Conservation (phyloP, 2,888 invertebrate species). For the Dione vanillae region DNA sequence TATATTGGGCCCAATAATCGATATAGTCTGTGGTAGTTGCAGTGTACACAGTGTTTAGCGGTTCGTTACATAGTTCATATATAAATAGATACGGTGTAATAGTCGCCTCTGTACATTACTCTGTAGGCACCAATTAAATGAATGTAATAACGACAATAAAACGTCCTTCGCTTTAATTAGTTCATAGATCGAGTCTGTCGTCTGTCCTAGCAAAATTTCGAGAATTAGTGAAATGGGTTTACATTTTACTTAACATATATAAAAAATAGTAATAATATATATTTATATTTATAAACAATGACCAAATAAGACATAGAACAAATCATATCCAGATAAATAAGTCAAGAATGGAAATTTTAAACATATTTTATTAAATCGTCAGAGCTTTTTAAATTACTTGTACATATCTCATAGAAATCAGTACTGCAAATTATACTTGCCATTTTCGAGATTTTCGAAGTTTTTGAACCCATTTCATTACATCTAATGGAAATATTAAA, state of each 20-base stretch:
- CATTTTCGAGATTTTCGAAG: neutral
- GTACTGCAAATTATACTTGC: neutral
- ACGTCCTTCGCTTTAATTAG: slow-evolving; percentile 83
- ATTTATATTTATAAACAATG: neutral
- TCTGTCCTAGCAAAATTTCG: slow-evolving; percentile 43
- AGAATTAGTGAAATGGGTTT: slow-evolving; percentile 31
- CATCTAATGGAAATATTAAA: neutral
- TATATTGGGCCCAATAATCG: slow-evolving; percentile 10
- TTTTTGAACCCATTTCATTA: slow-evolving; percentile 15
- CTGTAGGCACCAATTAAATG: slow-evolving; percentile 58
- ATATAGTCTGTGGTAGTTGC: neutral
- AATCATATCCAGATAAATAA: neutral
- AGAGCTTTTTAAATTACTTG: neutral
- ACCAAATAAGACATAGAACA: slow-evolving; percentile 6
- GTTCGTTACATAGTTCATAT: slow-evolving; percentile 20
- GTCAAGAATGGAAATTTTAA: neutral
- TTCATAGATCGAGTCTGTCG: slow-evolving; percentile 59
- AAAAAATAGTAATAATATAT: neutral
- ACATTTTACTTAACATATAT: no score
- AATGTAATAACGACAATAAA: slow-evolving; percentile 75
- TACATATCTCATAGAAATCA: neutral
- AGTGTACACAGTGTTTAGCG: slow-evolving; percentile 21
- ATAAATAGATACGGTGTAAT: slow-evolving; percentile 25
- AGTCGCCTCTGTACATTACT: slow-evolving; percentile 36
- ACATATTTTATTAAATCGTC: neutral